phyloP scores from a whole-genome alignment of 2,888 invertebrate genomes.

The Cartodere bifasciata region DNA sequence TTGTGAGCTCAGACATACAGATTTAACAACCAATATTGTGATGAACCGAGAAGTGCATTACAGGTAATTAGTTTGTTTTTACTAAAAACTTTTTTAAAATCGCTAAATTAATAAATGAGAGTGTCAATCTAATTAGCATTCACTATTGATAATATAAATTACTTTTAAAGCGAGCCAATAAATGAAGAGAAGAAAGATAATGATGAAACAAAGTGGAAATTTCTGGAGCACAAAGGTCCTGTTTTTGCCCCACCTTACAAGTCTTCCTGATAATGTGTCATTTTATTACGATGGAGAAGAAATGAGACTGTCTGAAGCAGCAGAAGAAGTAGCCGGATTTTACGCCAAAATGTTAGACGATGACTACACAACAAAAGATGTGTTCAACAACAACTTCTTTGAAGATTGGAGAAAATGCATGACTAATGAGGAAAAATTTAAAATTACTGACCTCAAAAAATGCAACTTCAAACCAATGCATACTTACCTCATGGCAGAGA shows the following conservation, averaged over 20 bases:
- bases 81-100: too few species aligned
- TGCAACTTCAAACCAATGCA: constrained; percentile 91
- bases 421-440: constrained; percentile 72
- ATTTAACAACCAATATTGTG: too few species aligned
- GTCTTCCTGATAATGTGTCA: constrained; percentile 70
- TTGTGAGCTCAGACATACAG: too few species aligned
- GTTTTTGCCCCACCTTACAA: constrained; percentile 93
- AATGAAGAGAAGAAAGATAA: constrained; percentile 92
- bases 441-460: constrained; percentile 79
- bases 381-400: constrained; percentile 94
- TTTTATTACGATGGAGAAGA: constrained; percentile 88
- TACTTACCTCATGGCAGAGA: constrained; percentile 73
- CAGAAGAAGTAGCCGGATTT: constrained; percentile 95
- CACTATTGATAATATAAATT: too few species aligned
- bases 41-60: too few species aligned
- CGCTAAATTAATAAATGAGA: too few species aligned
- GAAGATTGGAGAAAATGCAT: constrained; percentile 92
- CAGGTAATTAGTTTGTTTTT: too few species aligned
- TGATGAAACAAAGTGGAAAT: constrained; percentile 93
- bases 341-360: constrained; percentile 97
- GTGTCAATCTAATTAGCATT: too few species aligned
- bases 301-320: constrained; percentile 61
- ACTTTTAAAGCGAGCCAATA: too few species aligned
- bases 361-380: constrained; percentile 89
- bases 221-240: constrained; percentile 92